Evolutionary conservation across 2,888 invertebrate genomes (phyloP).

Genomic region (Sminthurinus aureus): DNA sequence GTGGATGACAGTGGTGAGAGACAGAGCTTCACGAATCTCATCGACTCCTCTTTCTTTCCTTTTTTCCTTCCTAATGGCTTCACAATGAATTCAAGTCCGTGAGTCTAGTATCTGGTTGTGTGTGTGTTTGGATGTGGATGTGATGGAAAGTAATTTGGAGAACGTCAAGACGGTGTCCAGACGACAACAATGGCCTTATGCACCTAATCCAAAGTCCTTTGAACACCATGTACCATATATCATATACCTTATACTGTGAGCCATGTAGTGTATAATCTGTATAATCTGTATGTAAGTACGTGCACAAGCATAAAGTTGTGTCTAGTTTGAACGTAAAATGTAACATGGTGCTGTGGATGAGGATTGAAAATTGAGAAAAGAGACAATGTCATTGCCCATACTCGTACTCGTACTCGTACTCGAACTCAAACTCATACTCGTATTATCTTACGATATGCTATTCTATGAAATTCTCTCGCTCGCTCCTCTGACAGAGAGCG

Average conservation of each 20-base stretch:
- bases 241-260: neutral
- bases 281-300: too few species aligned
- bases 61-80: slow-evolving; percentile 5
- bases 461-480: too few species aligned
- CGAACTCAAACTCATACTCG: too few species aligned
- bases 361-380: too few species aligned
- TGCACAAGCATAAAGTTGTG: neutral
- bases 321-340: neutral
- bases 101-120: neutral
- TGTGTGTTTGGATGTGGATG: too few species aligned
- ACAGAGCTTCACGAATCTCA: neutral
- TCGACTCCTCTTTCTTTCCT: neutral
- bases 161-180: neutral
- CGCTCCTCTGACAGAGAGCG: too few species aligned
- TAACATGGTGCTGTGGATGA: too few species aligned
- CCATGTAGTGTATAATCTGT: too few species aligned
- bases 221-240: neutral
- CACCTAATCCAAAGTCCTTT: neutral
- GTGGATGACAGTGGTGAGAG: neutral
- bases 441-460: too few species aligned
- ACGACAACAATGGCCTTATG: neutral
- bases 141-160: slow-evolving; percentile 8
- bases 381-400: too few species aligned
- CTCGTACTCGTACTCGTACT: too few species aligned
- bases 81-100: slow-evolving; percentile 10